Evolutionary conservation across 2,797 vertebrate genomes (phyloP).

Genomic region (Notoglanidium macrostoma): DNA sequence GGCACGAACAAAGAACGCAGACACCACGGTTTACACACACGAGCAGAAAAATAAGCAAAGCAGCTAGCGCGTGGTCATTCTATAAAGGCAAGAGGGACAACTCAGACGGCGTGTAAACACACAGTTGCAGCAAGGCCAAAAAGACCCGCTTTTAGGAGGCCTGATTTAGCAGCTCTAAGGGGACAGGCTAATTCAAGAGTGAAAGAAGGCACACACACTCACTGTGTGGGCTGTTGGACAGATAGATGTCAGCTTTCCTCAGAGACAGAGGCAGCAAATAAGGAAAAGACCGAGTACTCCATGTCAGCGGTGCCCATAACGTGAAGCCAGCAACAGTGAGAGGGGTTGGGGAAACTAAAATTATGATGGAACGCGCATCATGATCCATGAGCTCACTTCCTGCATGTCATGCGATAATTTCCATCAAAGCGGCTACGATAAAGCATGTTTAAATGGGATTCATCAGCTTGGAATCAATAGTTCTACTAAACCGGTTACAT

Average conservation of each 20-base stretch:
- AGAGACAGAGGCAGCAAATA: conserved; percentile 35
- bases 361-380: neutral
- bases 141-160: conserved; percentile 43
- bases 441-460: neutral
- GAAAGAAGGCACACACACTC: conserved; percentile 16
- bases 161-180: conserved; percentile 37
- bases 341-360: neutral
- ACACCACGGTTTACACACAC: conserved; percentile 39
- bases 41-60: conserved; percentile 28
- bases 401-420: neutral
- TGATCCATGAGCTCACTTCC: neutral
- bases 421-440: neutral
- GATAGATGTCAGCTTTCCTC: conserved; percentile 15
- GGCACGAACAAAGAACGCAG: conserved; percentile 16
- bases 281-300: neutral
- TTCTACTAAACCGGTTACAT: neutral
- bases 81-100: neutral
- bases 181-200: conserved; percentile 48
- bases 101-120: conserved; percentile 32
- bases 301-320: neutral
- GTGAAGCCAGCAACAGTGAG: neutral
- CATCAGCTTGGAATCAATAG: too few relatives aligned
- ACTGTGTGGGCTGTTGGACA: conserved; percentile 39
- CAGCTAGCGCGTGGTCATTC: neutral
- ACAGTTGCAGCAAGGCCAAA: conserved; percentile 24